Conservation (phyloP, 2,113 vertebrate genomes). For the Solea senegalensis region DNA sequence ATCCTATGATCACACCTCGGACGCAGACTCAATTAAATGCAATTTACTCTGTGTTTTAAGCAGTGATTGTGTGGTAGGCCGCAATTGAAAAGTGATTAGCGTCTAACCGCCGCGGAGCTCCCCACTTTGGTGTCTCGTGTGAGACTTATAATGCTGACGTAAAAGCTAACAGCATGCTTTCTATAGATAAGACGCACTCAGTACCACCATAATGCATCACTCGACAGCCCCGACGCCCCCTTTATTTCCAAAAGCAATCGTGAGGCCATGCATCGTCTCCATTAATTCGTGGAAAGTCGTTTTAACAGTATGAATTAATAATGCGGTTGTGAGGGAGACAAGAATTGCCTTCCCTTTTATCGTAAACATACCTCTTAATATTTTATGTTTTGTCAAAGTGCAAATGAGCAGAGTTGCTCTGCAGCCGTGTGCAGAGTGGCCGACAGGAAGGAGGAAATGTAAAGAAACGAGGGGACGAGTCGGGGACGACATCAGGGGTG, state of each 20-base stretch:
- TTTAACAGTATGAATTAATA: conserved; percentile 89
- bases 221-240: conserved; percentile 63
- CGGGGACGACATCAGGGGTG: neutral
- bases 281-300: conserved; percentile 87
- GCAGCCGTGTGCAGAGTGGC: conserved; percentile 32
- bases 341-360: conserved; percentile 83
- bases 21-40: conserved; percentile 47
- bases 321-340: conserved; percentile 79
- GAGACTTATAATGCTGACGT: conserved; percentile 38
- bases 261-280: conserved; percentile 75
- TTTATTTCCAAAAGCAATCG: conserved; percentile 77
- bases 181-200: conserved; percentile 77
- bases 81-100: conserved; percentile 63
- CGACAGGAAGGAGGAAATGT: conserved; percentile 57
- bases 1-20: conserved; percentile 10
- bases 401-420: conserved; percentile 71
- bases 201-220: conserved; percentile 75
- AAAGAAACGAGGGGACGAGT: conserved; percentile 28
- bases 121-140: conserved; percentile 45
- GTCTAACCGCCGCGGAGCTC: conserved; percentile 54
- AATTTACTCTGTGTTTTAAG: conserved; percentile 49
- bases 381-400: conserved; percentile 84
- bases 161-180: conserved; percentile 70
- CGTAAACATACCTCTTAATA: conserved; percentile 86
- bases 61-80: conserved; percentile 64